Evolutionary conservation across 2,888 invertebrate species (phyloP), one percentile per base, ranked within the genome.

Genomic region (Formica aserva): DNA sequence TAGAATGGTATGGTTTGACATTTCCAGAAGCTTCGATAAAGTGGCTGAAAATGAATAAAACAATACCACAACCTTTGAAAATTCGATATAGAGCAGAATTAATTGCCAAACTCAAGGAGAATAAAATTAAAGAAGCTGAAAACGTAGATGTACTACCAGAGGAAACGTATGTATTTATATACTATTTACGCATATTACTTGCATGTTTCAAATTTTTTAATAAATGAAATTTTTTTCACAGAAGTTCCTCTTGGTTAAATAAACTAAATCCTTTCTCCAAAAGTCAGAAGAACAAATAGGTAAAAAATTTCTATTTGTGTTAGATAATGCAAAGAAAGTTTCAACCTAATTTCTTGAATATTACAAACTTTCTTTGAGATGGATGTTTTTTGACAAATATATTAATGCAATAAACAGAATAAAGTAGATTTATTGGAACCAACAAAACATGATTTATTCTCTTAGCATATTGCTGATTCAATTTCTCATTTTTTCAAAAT

Each of bases 1-100:
- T 99, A 86, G 98, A 99, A 93, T 99, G 99, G 99, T 98, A 99
- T 95, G 99, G 99, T 1, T 95, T 98, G 77, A 96, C 97, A 18
- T 97, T 97, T 93, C 94, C 95, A 72, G 97, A 98, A 93, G 99
- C 99, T 57, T 95, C 97, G 83, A 95, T 95, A 82, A 98, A 98
- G 94, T 95, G 96, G 77, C 95, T 96, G 81, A 95, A 95, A 85
- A 95, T 96, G 84, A 95, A 96, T 83, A 95, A 96, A 86, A 96
- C 95, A n/a, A 95, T 95, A 89, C 95, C 96, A 26, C 92, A 96
- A 74, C 98, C 98, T 62, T 95, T 98, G 82, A 98, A 98, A 95
- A 95, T 96, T 86, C 93, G 96, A 88, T 98, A 96, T 92, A 96
- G 98, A 92, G 95, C 96, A 87, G 96, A 98, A 92, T 95, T 98